Base-by-base conservation (phyloP, 2,797 vertebrate genomes). In the Galagoides demidoff region DNA sequence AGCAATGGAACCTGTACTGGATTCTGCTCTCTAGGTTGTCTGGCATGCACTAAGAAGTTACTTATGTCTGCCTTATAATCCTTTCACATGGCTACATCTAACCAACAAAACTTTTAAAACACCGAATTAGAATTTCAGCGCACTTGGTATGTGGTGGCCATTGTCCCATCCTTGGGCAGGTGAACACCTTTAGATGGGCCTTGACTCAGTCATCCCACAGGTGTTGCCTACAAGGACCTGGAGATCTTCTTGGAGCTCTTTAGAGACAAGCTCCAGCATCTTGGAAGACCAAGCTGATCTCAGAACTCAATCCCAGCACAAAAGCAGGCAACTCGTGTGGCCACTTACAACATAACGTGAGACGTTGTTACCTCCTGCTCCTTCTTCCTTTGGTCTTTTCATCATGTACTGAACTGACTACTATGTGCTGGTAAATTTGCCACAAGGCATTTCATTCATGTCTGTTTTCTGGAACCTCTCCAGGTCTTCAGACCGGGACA, bases 291-390 rank as follows among this genome's bases (percentile, higher is more conserved):
- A 14, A 17, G 76, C 16, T 3, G 6, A 90, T 17, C 3, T 49
- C 5, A 61, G 70, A 64, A 81, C 61, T 34, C 55, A 31, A 20
- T 11, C 31, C 45, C 45, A 63, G 49, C 59, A 45, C n/a, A 17
- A 49, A 4, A 64, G 73, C 34, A 23, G 82, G 63, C 43, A 77
- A 45, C 59, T 37, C n/a, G 20, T 27, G 25, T 49, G 7, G 17
- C 34, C 11, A 27, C 14, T 37, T 19, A 5, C 31, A 43, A 17
- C 0, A 17, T 11, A 76, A 59, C 0, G 22, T 68, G 5, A 52
- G 57, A 13, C 16, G 57, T 7, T 8, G 25, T 49, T 27, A 3
- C 84, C 29, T 49, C 71, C 19, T 14, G 52, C 59, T 77, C 52
- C 31, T n/a, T 66, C 74, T 61, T 52, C 61, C 74, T 87, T 27